Evolutionary conservation across 2,888 invertebrate species (phyloP).

Genomic region (Abscondita cerata): DNA sequence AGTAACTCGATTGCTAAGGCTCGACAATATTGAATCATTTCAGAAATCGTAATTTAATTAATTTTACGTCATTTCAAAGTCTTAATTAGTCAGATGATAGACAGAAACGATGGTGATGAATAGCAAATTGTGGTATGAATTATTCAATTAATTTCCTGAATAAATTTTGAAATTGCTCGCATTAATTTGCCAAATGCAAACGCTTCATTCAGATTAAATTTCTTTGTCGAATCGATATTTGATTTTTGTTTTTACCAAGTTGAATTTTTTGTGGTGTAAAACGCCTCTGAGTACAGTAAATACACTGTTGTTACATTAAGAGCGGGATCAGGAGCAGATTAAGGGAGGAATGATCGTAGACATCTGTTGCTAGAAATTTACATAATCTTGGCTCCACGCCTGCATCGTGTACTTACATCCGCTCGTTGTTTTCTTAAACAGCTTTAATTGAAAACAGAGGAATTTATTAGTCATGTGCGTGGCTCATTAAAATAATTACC

Average conservation of each 20-base stretch:
- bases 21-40: slow-evolving; percentile 29
- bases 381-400: slow-evolving; percentile 38
- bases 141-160: slow-evolving; percentile 31
- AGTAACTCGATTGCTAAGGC: slow-evolving; percentile 25
- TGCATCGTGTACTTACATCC: slow-evolving; percentile 28
- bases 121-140: slow-evolving; percentile 28
- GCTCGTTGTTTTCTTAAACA: slow-evolving; percentile 18
- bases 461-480: slow-evolving; percentile 18
- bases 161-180: slow-evolving; percentile 24
- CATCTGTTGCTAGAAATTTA: slow-evolving; percentile 41
- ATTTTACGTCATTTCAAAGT: slow-evolving; percentile 22
- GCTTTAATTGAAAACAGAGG: slow-evolving; percentile 23
- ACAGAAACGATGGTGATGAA: slow-evolving; percentile 29
- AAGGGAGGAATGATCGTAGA: slow-evolving; percentile 27
- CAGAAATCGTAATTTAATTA: slow-evolving; percentile 28
- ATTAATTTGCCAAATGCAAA: slow-evolving; percentile 3
- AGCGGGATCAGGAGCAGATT: slow-evolving; percentile 23
- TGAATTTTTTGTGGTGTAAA: no score
- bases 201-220: background rate
- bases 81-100: slow-evolving; percentile 32
- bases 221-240: no score
- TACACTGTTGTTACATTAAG: slow-evolving; percentile 17
- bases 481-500: slow-evolving; percentile 10
- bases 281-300: background rate
- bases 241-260: no score